Conservation (phyloP, 2,113 vertebrate genomes). For the Hassar affinis region DNA sequence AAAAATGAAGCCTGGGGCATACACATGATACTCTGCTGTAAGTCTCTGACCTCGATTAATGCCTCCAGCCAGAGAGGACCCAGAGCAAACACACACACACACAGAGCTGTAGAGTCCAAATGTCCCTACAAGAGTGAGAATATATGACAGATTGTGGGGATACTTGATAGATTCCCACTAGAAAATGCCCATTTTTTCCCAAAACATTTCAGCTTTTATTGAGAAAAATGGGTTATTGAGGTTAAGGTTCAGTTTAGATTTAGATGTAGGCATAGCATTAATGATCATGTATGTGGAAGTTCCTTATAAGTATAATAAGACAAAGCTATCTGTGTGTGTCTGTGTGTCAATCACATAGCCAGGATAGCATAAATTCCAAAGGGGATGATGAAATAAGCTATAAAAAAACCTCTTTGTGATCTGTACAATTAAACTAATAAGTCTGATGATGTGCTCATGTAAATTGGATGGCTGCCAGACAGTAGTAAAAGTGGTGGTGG, state of each 20-base stretch:
- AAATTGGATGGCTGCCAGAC: not conserved
- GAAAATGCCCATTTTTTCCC: too few relatives aligned
- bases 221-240: not conserved
- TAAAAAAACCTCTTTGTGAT: not conserved
- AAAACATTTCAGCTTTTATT: not conserved
- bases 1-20: slow-evolving; percentile 3
- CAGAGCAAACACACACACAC: slow-evolving; percentile 1
- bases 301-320: not conserved
- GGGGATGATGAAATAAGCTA: not conserved
- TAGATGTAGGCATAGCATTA: not conserved
- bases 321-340: not conserved
- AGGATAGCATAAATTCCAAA: not conserved
- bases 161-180: too few relatives aligned
- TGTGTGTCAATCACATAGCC: not conserved
- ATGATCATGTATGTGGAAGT: not conserved
- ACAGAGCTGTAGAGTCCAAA: not conserved
- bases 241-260: not conserved
- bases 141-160: not conserved
- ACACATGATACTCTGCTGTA: not conserved
- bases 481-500: not conserved
- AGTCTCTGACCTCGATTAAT: not conserved
- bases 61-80: not conserved
- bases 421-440: not conserved
- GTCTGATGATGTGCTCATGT: not conserved
- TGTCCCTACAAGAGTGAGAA: not conserved